Evolutionary conservation across 2,888 invertebrate species (phyloP).

Genomic region (Spisula subtruncata): DNA sequence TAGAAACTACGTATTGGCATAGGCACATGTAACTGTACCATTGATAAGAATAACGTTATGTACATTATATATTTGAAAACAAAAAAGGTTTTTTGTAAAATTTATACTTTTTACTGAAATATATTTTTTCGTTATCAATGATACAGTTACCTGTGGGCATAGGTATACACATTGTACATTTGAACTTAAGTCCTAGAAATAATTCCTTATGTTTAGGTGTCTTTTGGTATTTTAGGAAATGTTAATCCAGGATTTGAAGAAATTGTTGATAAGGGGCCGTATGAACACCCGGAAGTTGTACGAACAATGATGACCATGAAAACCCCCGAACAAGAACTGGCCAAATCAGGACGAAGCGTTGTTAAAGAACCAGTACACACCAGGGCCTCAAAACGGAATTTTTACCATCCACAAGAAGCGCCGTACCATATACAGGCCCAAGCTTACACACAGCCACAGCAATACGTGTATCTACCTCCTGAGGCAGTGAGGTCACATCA

Average conservation of each 20-base stretch:
- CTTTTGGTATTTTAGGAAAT: conserved; percentile 20
- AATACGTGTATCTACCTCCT: neutral
- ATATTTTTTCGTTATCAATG: too few relatives aligned
- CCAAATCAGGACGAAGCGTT: neutral
- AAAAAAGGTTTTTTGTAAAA: too few relatives aligned
- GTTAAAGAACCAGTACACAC: neutral
- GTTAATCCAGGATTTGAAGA: conserved; percentile 34
- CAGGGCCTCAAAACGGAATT: neutral
- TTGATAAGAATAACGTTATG: too few relatives aligned
- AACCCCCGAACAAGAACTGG: neutral
- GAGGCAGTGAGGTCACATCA: neutral
- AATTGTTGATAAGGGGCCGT: conserved; percentile 54
- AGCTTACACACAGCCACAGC: neutral
- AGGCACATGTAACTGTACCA: too few relatives aligned
- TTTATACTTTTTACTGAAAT: too few relatives aligned
- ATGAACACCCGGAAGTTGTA: conserved; percentile 64
- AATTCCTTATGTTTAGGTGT: too few relatives aligned
- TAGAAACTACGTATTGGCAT: too few relatives aligned
- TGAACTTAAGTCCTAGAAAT: too few relatives aligned
- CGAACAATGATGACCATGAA: neutral
- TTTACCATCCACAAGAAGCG: neutral
- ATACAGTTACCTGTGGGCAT: too few relatives aligned
- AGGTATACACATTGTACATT: too few relatives aligned
- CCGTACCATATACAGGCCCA: neutral
- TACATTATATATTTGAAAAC: too few relatives aligned